Percentiles rank a stretch among this genome's conserved stretches.
Evolutionary conservation across 2,888 invertebrate species (phyloP).

Genomic region (Mesoligia furuncula): DNA sequence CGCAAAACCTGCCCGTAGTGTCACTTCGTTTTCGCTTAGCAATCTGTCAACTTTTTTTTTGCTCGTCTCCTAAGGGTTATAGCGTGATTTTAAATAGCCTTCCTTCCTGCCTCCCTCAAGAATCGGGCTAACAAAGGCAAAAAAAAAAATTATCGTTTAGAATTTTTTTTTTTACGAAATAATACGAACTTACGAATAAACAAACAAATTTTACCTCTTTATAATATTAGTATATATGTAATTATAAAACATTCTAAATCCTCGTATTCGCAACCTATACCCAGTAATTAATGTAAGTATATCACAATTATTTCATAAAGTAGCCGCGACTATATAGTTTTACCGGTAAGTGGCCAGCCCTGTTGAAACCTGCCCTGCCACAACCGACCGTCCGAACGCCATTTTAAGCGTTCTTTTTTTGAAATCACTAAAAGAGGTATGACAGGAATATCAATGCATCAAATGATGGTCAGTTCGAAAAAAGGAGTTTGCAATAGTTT

Average conservation of each 20-base stretch:
- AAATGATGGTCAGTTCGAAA: conserved; percentile 36
- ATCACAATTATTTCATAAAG: conserved; percentile 12
- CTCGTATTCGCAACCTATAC: not conserved
- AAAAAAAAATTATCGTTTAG: too few relatives aligned
- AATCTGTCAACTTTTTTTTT: too few relatives aligned
- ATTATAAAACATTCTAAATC: not conserved
- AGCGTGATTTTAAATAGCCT: too few relatives aligned
- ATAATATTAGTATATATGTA: not conserved
- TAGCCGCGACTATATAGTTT: not conserved
- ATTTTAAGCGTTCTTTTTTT: conserved; percentile 57
- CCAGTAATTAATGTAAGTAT: not conserved
- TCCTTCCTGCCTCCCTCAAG: not conserved
- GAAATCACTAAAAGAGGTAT: conserved; percentile 59
- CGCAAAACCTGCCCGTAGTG: too few relatives aligned
- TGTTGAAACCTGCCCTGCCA: conserved; percentile 76
- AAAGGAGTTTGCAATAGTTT: conserved; percentile 32
- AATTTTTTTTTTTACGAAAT: too few relatives aligned
- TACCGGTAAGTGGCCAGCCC: conserved; percentile 33
- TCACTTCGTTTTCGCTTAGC: too few relatives aligned
- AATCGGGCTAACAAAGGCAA: not conserved
- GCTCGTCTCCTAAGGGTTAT: too few relatives aligned
- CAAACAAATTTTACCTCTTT: not conserved
- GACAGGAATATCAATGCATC: conserved; percentile 54
- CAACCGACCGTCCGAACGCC: conserved; percentile 71
- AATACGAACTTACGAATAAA: not conserved